Evolutionary conservation across 2,888 invertebrate species (phyloP).

Genomic region (Aleiodes testaceus): DNA sequence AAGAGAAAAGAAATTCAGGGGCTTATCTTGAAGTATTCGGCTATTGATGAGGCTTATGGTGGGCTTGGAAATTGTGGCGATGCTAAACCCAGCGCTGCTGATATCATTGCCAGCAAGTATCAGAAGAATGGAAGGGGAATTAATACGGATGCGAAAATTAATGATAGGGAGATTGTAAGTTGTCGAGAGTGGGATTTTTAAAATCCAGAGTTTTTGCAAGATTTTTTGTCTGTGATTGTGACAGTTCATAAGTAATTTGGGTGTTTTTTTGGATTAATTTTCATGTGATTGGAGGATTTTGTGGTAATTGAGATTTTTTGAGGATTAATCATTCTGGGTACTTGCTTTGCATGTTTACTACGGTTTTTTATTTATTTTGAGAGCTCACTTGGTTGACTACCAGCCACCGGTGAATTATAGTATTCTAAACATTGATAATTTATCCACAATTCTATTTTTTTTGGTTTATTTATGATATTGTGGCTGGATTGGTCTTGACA

Average conservation of each 20-base stretch:
- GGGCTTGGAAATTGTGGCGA: slow-evolving; percentile 73
- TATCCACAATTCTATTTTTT: neutral
- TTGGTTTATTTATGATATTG: neutral
- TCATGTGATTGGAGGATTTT: no score
- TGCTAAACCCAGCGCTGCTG: slow-evolving; percentile 57
- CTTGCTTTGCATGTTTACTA: slow-evolving; percentile 6
- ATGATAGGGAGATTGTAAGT: slow-evolving; percentile 60
- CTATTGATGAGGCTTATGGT: slow-evolving; percentile 82
- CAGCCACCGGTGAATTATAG: slow-evolving; percentile 42
- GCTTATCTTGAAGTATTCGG: slow-evolving; percentile 87
- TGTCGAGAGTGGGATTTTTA: slow-evolving; percentile 42
- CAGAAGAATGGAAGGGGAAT: slow-evolving; percentile 56
- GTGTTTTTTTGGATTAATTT: no score
- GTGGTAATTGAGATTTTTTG: no score
- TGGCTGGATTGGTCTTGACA: neutral
- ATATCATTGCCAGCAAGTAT: slow-evolving; percentile 71
- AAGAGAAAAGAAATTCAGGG: slow-evolving; percentile 88
- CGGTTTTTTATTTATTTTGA: slow-evolving; percentile 8
- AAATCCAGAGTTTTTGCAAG: slow-evolving; percentile 7
- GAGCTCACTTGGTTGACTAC: slow-evolving; percentile 23
- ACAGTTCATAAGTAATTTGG: neutral
- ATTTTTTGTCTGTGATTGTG: slow-evolving; percentile 9
- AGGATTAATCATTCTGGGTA: neutral
- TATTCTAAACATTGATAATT: slow-evolving; percentile 5
- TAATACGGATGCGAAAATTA: slow-evolving; percentile 41